Evolutionary conservation across 2,888 invertebrate genomes (phyloP), one percentile per base, ranked within the genome.

Genomic region (Nemoura dubitans): DNA sequence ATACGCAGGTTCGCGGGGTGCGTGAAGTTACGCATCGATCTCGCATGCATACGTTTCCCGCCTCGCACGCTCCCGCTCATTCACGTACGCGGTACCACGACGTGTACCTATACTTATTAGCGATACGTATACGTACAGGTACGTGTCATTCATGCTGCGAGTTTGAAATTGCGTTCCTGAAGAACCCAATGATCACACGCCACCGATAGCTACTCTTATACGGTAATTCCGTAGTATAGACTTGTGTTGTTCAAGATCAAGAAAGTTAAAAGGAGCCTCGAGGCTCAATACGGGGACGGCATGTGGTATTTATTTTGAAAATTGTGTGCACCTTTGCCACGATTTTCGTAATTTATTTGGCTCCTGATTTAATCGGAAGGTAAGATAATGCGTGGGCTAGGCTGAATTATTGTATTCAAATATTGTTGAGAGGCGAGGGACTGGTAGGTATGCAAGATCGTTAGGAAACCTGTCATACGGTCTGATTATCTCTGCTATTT

Each of bases 391-490:
- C 59, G 2, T 59, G 59, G 59, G 59, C 21, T 59, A 10, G 59
- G 59, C 59, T 59, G 59, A 59, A 59, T 59, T 59, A 59, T 59
- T 59, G 59, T 59, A 59, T 59, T 59, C 59, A 21, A 59, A 59
- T 59, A 59, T 59, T 59, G 59, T 10, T 21, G 59, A 59, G 59
- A 59, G 59, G 59, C 59, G 59, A 59, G 59, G 2, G 59, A 59
- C 59, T 59, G 59, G 59, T 59, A 59, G 59, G 59, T 59, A 59
- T 59, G 59, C 59, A 21, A 59, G 59, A 59, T 59, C 59, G 59
- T 59, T 59, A 59, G 59, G 59, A 59, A 59, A 59, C 59, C 59
- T 59, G 59, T 59, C 59, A 59, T 59, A 59, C 59, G 59, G 59
- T 59, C 59, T 59, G 59, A 59, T 59, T 59, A 59, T 59, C 59